Conservation (phyloP, 1,140 invertebrate species). For the Frieseomelitta varia region DNA sequence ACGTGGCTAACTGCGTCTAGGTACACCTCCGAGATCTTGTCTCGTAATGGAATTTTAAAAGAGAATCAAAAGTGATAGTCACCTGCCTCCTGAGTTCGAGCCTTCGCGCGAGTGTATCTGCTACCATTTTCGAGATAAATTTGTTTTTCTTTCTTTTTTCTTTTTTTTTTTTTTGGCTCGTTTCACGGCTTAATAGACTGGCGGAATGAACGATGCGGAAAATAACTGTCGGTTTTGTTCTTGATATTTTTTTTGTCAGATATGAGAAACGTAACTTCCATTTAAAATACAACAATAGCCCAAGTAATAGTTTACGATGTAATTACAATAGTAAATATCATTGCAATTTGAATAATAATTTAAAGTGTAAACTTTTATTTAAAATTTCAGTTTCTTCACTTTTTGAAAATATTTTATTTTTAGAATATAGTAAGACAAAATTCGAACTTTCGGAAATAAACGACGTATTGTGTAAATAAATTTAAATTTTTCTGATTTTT, state of each 20-base stretch:
- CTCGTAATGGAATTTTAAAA: background rate
- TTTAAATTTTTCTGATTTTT: no score
- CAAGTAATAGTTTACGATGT: no score
- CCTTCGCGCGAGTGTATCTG: background rate
- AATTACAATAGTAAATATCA: no score
- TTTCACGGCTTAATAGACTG: background rate
- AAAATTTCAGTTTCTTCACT: no score
- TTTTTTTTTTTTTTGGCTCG: no score
- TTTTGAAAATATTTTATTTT: no score
- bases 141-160: background rate
- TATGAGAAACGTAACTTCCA: background rate
- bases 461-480: no score
- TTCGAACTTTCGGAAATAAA: no score
- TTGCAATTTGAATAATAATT: no score
- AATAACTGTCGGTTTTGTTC: background rate
- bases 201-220: background rate
- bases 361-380: no score
- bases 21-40: background rate
- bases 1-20: background rate
- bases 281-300: no score
- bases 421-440: no score
- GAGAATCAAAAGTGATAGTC: background rate
- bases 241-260: background rate
- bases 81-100: background rate
- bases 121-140: background rate